Base-by-base conservation (phyloP, 2,113 vertebrate species). In the Oxyura jamaicensis region DNA sequence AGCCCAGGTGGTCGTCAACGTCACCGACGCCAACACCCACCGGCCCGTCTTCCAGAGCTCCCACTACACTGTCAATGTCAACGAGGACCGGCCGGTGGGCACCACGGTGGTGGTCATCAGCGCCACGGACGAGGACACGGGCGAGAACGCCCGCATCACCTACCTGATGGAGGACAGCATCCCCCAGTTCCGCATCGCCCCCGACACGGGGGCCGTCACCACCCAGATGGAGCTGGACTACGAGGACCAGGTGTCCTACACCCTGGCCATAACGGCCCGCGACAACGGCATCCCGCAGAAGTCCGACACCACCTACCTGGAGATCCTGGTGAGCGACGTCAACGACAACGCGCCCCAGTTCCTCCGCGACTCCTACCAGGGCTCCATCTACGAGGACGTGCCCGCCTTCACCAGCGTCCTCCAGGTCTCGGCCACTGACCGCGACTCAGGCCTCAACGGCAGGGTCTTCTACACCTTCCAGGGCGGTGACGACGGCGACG, bases 131-230 rank as follows among this genome's bases (percentile, higher is more conserved):
- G 99, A 99, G 95, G 99, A 99, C 80, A 99, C 98, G 0, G 99
- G 99, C 0, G 99, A 99, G 93, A 99, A 99, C 0, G 99, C 99
- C 6, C 99, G 98, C 35, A 99, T 99, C 92, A 99, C 98, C 41
- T 99, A 99, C 92, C 97, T 99, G 25, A 99, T 99, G 99, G 99
- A 99, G 50, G 99, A 99, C 95, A 99, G 99, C 97, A 98, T 99
- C 90, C 99, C 99, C n/a, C 99, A 99, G 98, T 99, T 99, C 92
- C 97, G 97, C 83, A 99, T 99, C 0, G 98, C 99, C 3, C 33
- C 98, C 0, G 99, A 99, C 91, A 98, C 98, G 0, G 99, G 99
- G 2, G 99, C 99, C 0, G 99, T 99, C 91, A 99, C 99, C 65
- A 99, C 99, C 2, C 99, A 98, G 96, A 99, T 98, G 95, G 99